Percentiles rank a stretch among this genome's conserved stretches.
Conservation (phyloP, 2,113 vertebrate species). For the Isurus oxyrinchus region DNA sequence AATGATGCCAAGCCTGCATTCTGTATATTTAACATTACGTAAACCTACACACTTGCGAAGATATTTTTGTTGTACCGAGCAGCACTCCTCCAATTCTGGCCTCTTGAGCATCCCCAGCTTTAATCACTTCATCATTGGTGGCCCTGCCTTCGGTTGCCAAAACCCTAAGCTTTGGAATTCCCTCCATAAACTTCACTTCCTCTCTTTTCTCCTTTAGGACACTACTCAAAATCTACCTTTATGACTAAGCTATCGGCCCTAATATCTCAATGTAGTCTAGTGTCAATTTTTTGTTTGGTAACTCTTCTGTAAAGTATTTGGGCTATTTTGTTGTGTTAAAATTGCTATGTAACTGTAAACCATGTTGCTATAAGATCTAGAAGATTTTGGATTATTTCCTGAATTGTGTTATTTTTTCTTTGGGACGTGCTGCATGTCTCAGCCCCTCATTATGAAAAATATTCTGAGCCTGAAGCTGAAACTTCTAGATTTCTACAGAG, state of each 20-base stretch:
- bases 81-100: not conserved
- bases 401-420: not conserved
- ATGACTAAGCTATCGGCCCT: not conserved
- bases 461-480: not conserved
- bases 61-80: not conserved
- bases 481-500: not conserved
- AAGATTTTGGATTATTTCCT: not conserved
- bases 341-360: not conserved
- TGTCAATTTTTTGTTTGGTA: not conserved
- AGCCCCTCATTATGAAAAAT: not conserved
- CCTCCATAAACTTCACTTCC: not conserved
- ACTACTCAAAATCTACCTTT: not conserved
- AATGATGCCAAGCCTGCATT: not conserved
- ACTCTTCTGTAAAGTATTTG: not conserved
- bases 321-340: not conserved
- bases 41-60: not conserved
- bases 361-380: not conserved
- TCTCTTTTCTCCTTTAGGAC: not conserved
- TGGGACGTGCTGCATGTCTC: not conserved
- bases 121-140: not conserved
- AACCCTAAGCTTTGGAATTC: not conserved
- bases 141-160: not conserved
- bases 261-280: not conserved
- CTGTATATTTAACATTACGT: not conserved
- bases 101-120: not conserved